phyloP scores from a whole-genome alignment of 2,797 vertebrate species.

The Chrosomus eos region DNA sequence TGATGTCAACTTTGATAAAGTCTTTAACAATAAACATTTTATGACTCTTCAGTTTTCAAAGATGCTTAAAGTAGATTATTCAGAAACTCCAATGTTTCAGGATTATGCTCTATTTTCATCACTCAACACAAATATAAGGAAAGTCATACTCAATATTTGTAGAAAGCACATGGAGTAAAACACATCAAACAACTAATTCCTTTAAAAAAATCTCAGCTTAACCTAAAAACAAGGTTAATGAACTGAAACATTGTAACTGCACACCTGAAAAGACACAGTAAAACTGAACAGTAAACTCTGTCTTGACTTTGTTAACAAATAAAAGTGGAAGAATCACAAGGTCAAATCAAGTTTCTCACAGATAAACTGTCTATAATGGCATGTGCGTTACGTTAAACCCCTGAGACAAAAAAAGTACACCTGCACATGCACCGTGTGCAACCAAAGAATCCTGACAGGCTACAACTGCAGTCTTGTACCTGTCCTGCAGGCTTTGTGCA shows the following conservation, averaged over 20 bases:
- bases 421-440: constrained; percentile 36
- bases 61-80: constrained; percentile 3
- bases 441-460: constrained; percentile 3
- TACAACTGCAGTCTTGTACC: constrained; percentile 39
- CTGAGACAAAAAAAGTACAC: constrained; percentile 50
- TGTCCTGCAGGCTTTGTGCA: constrained; percentile 54
- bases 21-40: constrained; percentile 10
- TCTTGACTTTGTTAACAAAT: constrained; percentile 28
- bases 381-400: constrained; percentile 36
- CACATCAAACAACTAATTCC: background rate
- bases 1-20: background rate
- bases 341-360: constrained; percentile 27
- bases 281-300: constrained; percentile 23
- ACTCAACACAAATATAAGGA: constrained; percentile 14
- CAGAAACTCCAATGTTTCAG: background rate
- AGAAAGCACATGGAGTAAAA: background rate
- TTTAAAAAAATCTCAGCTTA: background rate
- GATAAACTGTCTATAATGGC: constrained; percentile 21
- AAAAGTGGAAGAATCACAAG: constrained; percentile 39
- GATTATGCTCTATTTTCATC: background rate
- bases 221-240: constrained; percentile 17
- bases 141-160: background rate
- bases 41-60: background rate
- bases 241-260: background rate
- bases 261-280: constrained; percentile 15